A percentile compares a stretch with the other conserved stretches of the same genome.
phyloP scores from a whole-genome alignment of 2,888 invertebrate genomes.

The Therioaphis trifolii region DNA sequence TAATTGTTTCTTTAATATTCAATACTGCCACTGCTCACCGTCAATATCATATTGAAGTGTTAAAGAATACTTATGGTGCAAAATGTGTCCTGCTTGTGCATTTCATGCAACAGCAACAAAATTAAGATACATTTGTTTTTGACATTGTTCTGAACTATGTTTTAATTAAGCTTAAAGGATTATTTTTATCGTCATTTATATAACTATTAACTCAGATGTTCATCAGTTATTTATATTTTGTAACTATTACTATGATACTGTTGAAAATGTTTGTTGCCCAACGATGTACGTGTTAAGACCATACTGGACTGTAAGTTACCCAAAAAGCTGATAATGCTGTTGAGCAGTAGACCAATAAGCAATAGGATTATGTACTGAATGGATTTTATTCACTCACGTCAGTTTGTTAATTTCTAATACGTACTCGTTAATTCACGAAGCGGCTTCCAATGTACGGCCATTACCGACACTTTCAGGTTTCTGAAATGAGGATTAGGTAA shows the following conservation, averaged over 20 bases:
- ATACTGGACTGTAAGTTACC: not conserved
- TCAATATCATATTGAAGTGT: too few relatives aligned
- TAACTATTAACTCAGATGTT: too few relatives aligned
- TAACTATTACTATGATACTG: not conserved
- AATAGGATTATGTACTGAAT: slow-evolving; percentile 37
- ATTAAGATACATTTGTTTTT: too few relatives aligned
- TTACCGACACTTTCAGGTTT: slow-evolving; percentile 4
- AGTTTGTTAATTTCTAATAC: slow-evolving; percentile 49
- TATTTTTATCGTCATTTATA: too few relatives aligned
- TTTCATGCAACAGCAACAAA: too few relatives aligned
- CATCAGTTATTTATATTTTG: not conserved
- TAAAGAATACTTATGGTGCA: too few relatives aligned
- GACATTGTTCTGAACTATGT: too few relatives aligned
- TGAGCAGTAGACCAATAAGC: not conserved
- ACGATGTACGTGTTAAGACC: not conserved
- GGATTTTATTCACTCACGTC: slow-evolving; percentile 41
- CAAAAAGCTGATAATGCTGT: not conserved
- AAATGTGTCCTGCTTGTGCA: too few relatives aligned
- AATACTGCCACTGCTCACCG: too few relatives aligned
- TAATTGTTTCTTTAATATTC: too few relatives aligned
- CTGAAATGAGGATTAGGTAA: slow-evolving; percentile 27
- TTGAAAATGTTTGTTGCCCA: not conserved
- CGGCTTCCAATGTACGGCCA: not conserved
- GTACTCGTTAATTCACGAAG: not conserved
- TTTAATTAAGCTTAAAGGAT: too few relatives aligned